These are phyloP conservation scores for fruit fly (Drosophila melanogaster) DNA, from an alignment of 1,140 invertebrate species.

Conservation along the genomic window DNA sequence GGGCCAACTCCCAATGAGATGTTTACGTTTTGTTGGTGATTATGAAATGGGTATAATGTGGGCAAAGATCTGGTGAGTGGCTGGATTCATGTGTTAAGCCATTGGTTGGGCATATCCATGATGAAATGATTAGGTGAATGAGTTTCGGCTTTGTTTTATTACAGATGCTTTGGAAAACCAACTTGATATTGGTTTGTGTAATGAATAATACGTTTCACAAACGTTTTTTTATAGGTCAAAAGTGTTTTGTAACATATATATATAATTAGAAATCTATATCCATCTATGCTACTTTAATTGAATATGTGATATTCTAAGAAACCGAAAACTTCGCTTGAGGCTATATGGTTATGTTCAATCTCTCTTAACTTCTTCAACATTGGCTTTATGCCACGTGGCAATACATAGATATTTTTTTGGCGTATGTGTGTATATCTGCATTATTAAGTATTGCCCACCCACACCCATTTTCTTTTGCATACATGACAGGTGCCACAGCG, in stretches of 20 bases:
- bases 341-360: neutral
- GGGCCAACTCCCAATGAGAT: slow-evolving; percentile 23
- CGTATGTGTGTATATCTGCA: slow-evolving; percentile 37
- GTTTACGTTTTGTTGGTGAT: slow-evolving; percentile 43
- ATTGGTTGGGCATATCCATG: neutral
- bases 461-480: slow-evolving; percentile 24
- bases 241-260: too few species aligned
- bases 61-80: neutral
- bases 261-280: too few species aligned
- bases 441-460: slow-evolving; percentile 37
- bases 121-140: slow-evolving; percentile 2
- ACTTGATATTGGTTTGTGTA: too few species aligned
- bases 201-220: neutral
- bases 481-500: slow-evolving; percentile 41
- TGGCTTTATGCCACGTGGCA: slow-evolving; percentile 25
- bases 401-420: slow-evolving; percentile 13
- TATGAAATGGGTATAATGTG: slow-evolving; percentile 35
- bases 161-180: too few species aligned
- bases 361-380: neutral
- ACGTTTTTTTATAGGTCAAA: neutral
- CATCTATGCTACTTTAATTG: too few species aligned
- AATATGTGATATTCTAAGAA: too few species aligned
- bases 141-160: neutral
- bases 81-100: slow-evolving; percentile 5
- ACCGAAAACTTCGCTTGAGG: neutral